Base-by-base conservation (phyloP, 2,888 invertebrate genomes). In the Tolmerus cingulatus region DNA sequence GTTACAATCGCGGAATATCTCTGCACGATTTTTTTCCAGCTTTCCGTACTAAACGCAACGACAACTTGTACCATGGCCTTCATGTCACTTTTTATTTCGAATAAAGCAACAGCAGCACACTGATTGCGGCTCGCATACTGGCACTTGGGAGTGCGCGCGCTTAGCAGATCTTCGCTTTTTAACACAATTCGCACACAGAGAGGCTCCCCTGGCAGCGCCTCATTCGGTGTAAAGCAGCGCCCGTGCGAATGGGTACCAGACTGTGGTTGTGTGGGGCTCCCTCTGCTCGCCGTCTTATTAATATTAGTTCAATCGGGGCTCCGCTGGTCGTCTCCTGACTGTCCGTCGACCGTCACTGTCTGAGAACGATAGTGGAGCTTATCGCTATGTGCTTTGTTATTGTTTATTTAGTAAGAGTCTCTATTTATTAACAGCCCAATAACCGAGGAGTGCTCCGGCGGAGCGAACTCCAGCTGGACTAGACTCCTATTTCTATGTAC, bases 31-130 rank as follows among this genome's bases (percentile, higher is more conserved):
- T 27, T 86, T 86, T 78, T 86, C 51, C 74, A 87, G 46, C 46
- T 87, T 87, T 85, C 81, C 81, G 87, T 34, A 87, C 81, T 81
- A 74, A 87, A 86, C 87, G 86, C 87, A 86, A 81, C 86, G 87
- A 86, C 89, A 89, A 89, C 89, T 89, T 89, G 89, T 88, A 89
- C 89, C 89, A 89, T 89, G 89, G 89, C 89, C 89, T 89, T 89
- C 89, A 89, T 89, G 89, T 90, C 89, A 89, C 88, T 89, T 89
- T 89, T 89, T 84, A 86, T 86, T 86, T 77, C 77, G 77, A 76
- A 85, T 30, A 51, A 51, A 51, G 16, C 43, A 46, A 27, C 66
- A 66, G 74, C 85, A 85, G 12, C 74, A 85, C 85, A 85, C 85
- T 84, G 81, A 55, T 81, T 84, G 74, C 74, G 74, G 40, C 51